Percentiles rank a stretch among this genome's conserved stretches.
Conservation (phyloP, 2,888 invertebrate genomes). For the Tenodera sinensis region DNA sequence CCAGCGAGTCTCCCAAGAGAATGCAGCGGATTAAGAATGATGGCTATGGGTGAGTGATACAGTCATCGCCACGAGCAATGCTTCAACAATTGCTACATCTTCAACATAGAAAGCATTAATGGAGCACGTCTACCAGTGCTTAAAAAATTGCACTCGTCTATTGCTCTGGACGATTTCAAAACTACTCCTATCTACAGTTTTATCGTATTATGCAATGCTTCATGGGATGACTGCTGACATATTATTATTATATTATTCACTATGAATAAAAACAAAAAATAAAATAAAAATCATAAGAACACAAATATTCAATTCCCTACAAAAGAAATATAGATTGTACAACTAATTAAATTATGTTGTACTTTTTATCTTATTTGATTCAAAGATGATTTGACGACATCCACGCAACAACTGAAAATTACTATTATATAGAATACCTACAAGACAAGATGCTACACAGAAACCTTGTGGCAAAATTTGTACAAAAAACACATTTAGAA, state of each 20-base stretch:
- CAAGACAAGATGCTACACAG: slow-evolving; percentile 8
- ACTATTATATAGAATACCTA: slow-evolving; percentile 5
- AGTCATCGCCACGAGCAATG: neutral
- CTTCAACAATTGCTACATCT: neutral
- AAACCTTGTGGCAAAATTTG: slow-evolving; percentile 15
- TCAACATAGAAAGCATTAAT: neutral
- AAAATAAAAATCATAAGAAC: neutral
- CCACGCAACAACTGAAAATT: slow-evolving; percentile 11
- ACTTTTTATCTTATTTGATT: slow-evolving; percentile 14
- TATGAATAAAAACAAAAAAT: neutral
- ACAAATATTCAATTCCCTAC: slow-evolving; percentile 14
- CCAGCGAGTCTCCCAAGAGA: neutral
- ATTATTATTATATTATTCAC: slow-evolving; percentile 9
- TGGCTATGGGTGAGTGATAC: neutral
- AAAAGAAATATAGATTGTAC: slow-evolving; percentile 4
- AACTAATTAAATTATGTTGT: slow-evolving; percentile 17
- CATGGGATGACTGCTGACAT: neutral
- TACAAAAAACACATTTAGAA: slow-evolving; percentile 19
- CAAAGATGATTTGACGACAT: slow-evolving; percentile 2
- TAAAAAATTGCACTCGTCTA: neutral
- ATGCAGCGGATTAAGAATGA: neutral
- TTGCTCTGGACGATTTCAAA: neutral
- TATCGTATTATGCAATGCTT: neutral
- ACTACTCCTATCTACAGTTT: neutral
- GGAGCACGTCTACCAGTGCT: neutral